Base-by-base conservation (phyloP, 2,888 invertebrate species). In the Gonocerus acuteangulatus region DNA sequence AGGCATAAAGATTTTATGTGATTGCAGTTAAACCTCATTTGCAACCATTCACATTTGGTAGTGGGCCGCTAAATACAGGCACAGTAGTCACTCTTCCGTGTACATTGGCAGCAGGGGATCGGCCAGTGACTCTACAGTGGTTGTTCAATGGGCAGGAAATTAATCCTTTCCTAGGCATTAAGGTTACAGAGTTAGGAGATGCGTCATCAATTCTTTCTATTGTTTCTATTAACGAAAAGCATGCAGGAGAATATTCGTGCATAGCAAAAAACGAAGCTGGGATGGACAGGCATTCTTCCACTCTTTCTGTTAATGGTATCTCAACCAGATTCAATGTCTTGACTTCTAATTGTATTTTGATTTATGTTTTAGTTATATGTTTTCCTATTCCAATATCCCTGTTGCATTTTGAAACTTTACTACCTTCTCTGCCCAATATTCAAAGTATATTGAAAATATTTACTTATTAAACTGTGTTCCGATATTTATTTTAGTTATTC, bases 111-210 rank as follows among this genome's bases (percentile, higher is more conserved):
- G 85, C 86, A 72, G 89, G 90, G 27, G 90, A 91, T 73, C 74
- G 84, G 65, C 90, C 90, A 7, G 76, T 91, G 62, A 80, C 81
- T 67, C 85, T 91, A 63, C 79, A 79, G 52, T 90, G 89, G 89
- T 81, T 79, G 51, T 81, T 87, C 74, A 64, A 66, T 16, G 57
- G 44, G 27, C 39, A 48, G 27, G 57, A 65, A 70, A n/a, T 61
- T 18, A 32, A 54, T 21, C 23, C 13, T 9, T 34, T 42, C 3
- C 39, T 39, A 47, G 57, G 48, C 11, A 71, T 72, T 13, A 68
- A 69, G 23, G 69, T 70, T 19, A 68, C 67, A 1, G 72, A 73
- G 57, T 69, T 69, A 51, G 74, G 74, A 2, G 71, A 72, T 61
- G 73, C 73, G 63, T 73, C 73, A 1, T 74, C 74, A 60, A 67